Evolutionary conservation across 2,113 vertebrate species (phyloP).

Genomic region (Pungitius pungitius): DNA sequence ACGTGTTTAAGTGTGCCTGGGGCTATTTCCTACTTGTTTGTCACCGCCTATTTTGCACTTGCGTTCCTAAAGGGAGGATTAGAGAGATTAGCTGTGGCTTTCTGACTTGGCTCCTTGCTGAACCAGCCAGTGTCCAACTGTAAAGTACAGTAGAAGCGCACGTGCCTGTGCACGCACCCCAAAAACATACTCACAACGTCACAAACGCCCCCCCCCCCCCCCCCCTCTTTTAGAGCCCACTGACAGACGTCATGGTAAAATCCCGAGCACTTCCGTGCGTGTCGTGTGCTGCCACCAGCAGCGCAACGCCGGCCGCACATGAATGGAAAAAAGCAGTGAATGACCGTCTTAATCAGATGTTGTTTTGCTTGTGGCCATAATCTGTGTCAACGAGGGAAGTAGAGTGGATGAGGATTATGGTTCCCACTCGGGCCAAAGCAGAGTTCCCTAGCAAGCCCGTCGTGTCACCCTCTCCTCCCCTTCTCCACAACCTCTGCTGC

Average conservation of each 20-base stretch:
- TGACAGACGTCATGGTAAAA: not conserved
- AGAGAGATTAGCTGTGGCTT: slow-evolving; percentile 63
- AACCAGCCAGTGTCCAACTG: slow-evolving; percentile 12
- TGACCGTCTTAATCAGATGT: slow-evolving; percentile 35
- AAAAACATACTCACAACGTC: not conserved
- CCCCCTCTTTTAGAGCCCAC: not conserved
- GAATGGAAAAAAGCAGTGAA: not conserved
- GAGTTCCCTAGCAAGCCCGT: slow-evolving; percentile 1
- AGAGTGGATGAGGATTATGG: slow-evolving; percentile 61
- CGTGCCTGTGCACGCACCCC: not conserved
- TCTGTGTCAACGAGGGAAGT: slow-evolving; percentile 48
- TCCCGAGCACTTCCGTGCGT: not conserved
- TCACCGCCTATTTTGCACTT: slow-evolving; percentile 48
- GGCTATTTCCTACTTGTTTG: slow-evolving; percentile 54
- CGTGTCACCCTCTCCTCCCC: not conserved
- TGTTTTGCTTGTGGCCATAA: slow-evolving; percentile 43
- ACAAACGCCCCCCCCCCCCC: no score
- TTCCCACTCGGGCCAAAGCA: slow-evolving; percentile 50
- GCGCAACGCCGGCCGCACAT: slow-evolving; percentile 8
- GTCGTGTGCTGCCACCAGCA: not conserved
- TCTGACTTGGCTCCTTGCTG: slow-evolving; percentile 35
- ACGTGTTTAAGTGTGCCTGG: slow-evolving; percentile 10
- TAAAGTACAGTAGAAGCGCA: slow-evolving; percentile 26
- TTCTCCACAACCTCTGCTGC: not conserved
- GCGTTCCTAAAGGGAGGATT: slow-evolving; percentile 66